Evolutionary conservation across 1,140 invertebrate species (phyloP).

Genomic region (Hyles vespertilio): DNA sequence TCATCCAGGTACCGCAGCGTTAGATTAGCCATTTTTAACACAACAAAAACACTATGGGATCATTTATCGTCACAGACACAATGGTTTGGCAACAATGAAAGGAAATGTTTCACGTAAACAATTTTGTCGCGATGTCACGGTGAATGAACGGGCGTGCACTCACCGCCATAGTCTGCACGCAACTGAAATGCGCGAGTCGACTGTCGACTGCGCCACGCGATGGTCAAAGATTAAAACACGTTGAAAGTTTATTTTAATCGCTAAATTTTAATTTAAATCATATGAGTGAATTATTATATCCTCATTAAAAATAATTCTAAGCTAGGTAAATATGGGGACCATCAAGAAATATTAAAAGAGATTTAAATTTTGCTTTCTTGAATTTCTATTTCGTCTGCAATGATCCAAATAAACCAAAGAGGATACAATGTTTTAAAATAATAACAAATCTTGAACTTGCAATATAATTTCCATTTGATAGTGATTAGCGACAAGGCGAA

Average conservation of each 20-base stretch:
- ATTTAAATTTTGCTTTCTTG: no score
- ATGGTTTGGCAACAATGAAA: slow-evolving; percentile 28
- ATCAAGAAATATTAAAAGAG: no score
- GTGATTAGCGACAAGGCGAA: no score
- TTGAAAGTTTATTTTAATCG: background rate
- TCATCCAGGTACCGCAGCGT: slow-evolving; percentile 71
- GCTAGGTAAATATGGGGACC: no score
- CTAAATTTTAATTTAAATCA: background rate
- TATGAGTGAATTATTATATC: no score
- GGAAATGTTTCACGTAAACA: slow-evolving; percentile 50
- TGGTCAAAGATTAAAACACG: slow-evolving; percentile 3
- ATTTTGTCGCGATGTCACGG: slow-evolving; percentile 19
- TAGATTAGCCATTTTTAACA: slow-evolving; percentile 61
- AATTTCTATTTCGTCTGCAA: no score
- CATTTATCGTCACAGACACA: slow-evolving; percentile 39
- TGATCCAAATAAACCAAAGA: no score
- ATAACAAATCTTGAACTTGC: no score
- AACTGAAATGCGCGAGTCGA: slow-evolving; percentile 27
- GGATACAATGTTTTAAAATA: no score
- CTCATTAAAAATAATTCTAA: no score
- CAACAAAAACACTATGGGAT: slow-evolving; percentile 39
- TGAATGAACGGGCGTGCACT: slow-evolving; percentile 18
- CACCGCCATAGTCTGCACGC: slow-evolving; percentile 39
- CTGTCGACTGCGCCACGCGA: background rate
- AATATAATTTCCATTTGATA: no score